These are phyloP conservation scores for Penaeus indicus DNA, from an alignment of 1,140 invertebrate species.

Conservation along the genomic window DNA sequence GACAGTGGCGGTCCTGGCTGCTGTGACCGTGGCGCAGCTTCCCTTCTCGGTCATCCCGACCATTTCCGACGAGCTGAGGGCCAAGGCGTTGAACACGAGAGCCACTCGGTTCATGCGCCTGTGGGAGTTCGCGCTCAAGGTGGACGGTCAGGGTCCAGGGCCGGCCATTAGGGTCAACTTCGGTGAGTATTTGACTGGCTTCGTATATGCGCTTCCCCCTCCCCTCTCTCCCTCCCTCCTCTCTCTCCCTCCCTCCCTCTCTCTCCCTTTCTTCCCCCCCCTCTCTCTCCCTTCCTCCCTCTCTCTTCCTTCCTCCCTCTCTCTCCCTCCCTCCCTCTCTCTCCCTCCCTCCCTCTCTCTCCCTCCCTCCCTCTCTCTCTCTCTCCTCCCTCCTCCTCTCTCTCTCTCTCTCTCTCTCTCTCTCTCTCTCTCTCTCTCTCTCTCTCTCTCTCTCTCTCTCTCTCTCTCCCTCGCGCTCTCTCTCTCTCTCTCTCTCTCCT, in stretches of 20 bases:
- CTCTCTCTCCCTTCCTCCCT: neutral
- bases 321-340: neutral
- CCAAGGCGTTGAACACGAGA: neutral
- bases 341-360: conserved; percentile 5
- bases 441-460: no score
- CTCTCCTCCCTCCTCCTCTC: no score
- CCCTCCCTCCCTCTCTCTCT: neutral
- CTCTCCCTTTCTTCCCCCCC: no score
- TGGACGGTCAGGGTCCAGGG: conserved; percentile 11
- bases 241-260: neutral
- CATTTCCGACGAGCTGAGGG: neutral
- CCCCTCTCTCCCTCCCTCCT: neutral
- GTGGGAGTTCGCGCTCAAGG: conserved; percentile 13
- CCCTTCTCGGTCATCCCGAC: neutral
- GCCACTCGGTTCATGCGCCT: neutral
- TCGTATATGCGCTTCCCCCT: neutral
- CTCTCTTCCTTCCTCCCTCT: neutral
- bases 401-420: no score
- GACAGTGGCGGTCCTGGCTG: neutral
- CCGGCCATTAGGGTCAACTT: conserved; percentile 10
- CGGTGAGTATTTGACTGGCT: neutral
- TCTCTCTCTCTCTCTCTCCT: neutral
- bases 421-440: no score
- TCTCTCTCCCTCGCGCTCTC: no score
- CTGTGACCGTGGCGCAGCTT: neutral